Base-by-base conservation (phyloP, 2,113 vertebrate species). In the Passer domesticus region DNA sequence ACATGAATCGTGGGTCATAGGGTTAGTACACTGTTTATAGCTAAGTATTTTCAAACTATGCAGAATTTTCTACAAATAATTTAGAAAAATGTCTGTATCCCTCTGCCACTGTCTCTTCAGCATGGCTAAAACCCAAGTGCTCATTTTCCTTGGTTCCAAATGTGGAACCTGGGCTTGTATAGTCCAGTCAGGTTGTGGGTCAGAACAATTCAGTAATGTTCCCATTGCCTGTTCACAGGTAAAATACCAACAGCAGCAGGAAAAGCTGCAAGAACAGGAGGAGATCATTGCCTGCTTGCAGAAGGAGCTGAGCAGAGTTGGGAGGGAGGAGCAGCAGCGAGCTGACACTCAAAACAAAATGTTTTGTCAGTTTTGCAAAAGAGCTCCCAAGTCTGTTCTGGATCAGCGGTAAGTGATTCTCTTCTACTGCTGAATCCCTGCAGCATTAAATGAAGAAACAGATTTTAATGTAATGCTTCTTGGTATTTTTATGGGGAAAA, bases 321-420 rank as follows among this genome's bases (percentile, higher is more conserved):
- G 95, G 78, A 94, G 92, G 69, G 98, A 99, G 78, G 98, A 99
- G 59, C 98, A 98, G 78, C 94, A 59, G 14, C 97, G 97, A 5
- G 23, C 97, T n/a, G 74, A 96, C 60, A 92, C 95, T 60, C 98
- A 98, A 87, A 98, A 95, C 63, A 98, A 96, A 90, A 95, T 97
- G 18, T 98, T 98, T 77, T 98, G 98, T 59, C 95, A 72, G 72
- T 97, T 99, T 96, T 98, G 97, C 90, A 97, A 87, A 80, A 97
- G 95, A 92, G 96, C 97, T 11, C 96, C 97, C 66, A 96, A 96
- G 77, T 97, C 96, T 52, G 43, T 96, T 15, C 79, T 97, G 50
- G 98, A 99, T 93, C 98, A 97, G 93, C 97, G 96, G 99, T 99
- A 96, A 98, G 98, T 0, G 13, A 18, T n/a, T 85, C 60, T 81